Percentiles rank a stretch among this genome's conserved stretches.
phyloP scores from a whole-genome alignment of 2,888 invertebrate species.

The Pachymerium ferrugineum region DNA sequence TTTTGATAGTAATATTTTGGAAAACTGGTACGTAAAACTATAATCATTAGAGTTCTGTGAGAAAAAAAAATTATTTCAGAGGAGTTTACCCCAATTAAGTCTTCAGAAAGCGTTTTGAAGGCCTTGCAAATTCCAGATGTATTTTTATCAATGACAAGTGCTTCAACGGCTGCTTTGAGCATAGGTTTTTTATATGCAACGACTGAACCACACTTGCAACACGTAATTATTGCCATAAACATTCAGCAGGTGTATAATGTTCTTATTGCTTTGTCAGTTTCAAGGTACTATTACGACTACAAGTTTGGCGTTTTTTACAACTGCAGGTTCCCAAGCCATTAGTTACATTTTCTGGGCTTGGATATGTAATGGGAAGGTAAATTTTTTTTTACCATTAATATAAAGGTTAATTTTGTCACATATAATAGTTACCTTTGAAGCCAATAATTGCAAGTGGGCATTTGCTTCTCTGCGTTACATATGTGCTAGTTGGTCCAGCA shows the following conservation, averaged over 20 bases:
- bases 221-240: constrained; percentile 38
- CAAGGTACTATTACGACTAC: no score
- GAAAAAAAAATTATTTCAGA: neutral
- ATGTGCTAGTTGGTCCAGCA: neutral
- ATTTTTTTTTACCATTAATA: neutral
- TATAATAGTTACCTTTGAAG: neutral
- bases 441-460: neutral
- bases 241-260: neutral
- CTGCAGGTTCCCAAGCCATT: neutral
- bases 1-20: neutral
- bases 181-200: constrained; percentile 85
- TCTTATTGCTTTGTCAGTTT: neutral
- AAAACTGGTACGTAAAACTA: neutral
- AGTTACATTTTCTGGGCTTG: neutral
- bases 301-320: neutral
- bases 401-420: neutral
- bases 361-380: neutral
- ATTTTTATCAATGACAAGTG: constrained; percentile 62
- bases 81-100: neutral
- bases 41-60: neutral
- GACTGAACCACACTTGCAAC: constrained; percentile 75
- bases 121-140: constrained; percentile 67
- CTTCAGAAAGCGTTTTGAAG: neutral
- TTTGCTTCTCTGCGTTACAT: neutral
- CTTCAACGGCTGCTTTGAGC: constrained; percentile 70